These are phyloP conservation scores for Betta splendens DNA, from an alignment of 2,797 vertebrate species.

Conservation along the genomic window DNA sequence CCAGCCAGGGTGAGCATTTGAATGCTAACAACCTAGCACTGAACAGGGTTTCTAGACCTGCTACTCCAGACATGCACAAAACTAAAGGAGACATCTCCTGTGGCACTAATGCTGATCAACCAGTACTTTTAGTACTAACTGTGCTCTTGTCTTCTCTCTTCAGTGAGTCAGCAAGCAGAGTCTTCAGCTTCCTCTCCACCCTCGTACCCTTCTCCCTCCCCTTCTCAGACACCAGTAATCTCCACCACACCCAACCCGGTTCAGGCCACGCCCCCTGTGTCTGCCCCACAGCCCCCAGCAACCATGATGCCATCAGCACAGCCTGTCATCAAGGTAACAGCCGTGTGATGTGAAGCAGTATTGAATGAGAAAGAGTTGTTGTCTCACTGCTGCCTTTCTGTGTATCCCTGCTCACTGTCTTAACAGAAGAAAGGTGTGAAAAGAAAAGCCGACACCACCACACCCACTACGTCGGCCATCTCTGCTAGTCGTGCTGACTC, in stretches of 20 bases:
- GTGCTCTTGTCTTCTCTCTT: constrained; percentile 31
- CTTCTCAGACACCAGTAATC: constrained; percentile 92
- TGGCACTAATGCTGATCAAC: not conserved
- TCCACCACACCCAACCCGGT: constrained; percentile 87
- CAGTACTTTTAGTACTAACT: too few species aligned
- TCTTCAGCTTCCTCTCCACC: constrained; percentile 87
- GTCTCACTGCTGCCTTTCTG: not conserved
- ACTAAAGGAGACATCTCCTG: too few species aligned
- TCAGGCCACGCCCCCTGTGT: constrained; percentile 83
- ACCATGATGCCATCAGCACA: constrained; percentile 91
- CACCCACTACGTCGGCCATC: constrained; percentile 94
- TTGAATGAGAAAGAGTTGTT: not conserved
- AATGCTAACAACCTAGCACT: too few species aligned
- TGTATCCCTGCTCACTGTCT: not conserved
- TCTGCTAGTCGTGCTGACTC: constrained; percentile 92
- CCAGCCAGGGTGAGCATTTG: too few species aligned
- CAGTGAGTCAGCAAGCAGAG: constrained; percentile 88
- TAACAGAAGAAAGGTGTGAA: constrained; percentile 97
- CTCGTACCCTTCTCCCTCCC: constrained; percentile 86
- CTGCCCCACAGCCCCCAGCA: constrained; percentile 78
- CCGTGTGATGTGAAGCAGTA: accelerated
- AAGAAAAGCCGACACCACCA: constrained; percentile 98
- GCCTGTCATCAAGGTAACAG: constrained; percentile 89
- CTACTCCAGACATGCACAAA: too few species aligned
- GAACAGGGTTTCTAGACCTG: too few species aligned